Evolutionary conservation across 2,888 invertebrate species (phyloP).

Genomic region (Pasiphila rectangulata): DNA sequence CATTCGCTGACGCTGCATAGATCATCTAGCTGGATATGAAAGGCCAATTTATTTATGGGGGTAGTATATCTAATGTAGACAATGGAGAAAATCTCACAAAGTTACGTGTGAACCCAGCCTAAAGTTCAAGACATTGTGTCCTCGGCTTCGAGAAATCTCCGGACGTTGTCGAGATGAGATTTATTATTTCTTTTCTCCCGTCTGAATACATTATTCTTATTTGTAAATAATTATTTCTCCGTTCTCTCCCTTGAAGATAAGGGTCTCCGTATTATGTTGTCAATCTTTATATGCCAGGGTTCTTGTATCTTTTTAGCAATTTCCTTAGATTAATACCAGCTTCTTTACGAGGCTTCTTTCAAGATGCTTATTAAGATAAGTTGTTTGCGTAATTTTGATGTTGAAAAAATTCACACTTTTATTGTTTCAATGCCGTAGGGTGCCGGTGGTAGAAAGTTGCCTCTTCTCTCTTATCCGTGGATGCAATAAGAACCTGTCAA

Average conservation of each 20-base stretch:
- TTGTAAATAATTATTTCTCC: conserved; percentile 59
- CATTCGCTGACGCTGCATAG: too few species aligned
- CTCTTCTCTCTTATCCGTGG: too few species aligned
- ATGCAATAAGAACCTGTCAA: too few species aligned
- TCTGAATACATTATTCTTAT: conserved; percentile 61
- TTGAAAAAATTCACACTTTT: neutral
- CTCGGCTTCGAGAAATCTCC: conserved; percentile 39
- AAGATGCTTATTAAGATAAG: neutral
- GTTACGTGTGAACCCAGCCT: neutral
- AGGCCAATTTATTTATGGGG: neutral
- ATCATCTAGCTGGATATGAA: too few species aligned
- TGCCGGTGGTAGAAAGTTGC: too few species aligned
- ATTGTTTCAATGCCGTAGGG: neutral
- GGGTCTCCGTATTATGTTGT: conserved; percentile 39
- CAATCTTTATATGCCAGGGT: conserved; percentile 13
- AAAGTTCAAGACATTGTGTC: conserved; percentile 29
- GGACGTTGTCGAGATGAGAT: conserved; percentile 46
- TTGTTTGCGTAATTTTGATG: too few species aligned
- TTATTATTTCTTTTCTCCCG: conserved; percentile 52
- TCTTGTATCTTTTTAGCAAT: conserved; percentile 5
- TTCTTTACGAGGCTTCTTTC: neutral
- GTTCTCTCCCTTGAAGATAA: conserved; percentile 37
- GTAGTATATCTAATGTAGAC: too few species aligned
- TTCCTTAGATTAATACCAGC: neutral
- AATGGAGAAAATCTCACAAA: too few species aligned